These are phyloP conservation scores for Chaetura pelagica DNA, from an alignment of 2,113 vertebrate genomes.

Conservation along the genomic window DNA sequence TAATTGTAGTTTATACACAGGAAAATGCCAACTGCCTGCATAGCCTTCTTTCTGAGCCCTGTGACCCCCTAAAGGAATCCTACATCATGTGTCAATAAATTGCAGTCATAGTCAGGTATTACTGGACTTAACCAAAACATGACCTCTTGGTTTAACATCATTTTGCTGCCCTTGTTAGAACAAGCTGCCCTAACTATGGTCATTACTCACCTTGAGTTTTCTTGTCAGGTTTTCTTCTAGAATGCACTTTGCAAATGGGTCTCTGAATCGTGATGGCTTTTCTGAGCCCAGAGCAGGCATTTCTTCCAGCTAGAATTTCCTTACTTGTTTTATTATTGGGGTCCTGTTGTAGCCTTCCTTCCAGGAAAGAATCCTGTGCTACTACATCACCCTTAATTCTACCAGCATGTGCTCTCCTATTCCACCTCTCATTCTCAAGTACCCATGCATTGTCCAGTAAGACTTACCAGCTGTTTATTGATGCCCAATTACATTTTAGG, in stretches of 20 bases:
- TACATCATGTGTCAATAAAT: rapidly evolving
- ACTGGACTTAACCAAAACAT: not conserved
- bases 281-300: not conserved
- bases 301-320: not conserved
- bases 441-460: not conserved
- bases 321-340: not conserved
- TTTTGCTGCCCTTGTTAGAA: not conserved
- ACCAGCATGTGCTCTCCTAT: not conserved
- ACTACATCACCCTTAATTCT: not conserved
- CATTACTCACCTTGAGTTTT: not conserved
- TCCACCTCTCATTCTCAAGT: not conserved
- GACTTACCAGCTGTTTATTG: not conserved
- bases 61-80: not conserved
- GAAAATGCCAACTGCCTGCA: not conserved
- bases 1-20: not conserved
- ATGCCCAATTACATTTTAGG: not conserved
- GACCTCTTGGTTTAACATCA: not conserved
- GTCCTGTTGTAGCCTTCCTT: not conserved
- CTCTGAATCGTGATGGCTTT: not conserved
- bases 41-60: not conserved
- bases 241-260: not conserved
- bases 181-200: not conserved
- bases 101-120: not conserved
- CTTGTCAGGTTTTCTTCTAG: not conserved
- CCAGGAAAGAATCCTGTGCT: not conserved